Conservation (phyloP, 2,113 vertebrate species). For the Scartelaos histophorus region DNA sequence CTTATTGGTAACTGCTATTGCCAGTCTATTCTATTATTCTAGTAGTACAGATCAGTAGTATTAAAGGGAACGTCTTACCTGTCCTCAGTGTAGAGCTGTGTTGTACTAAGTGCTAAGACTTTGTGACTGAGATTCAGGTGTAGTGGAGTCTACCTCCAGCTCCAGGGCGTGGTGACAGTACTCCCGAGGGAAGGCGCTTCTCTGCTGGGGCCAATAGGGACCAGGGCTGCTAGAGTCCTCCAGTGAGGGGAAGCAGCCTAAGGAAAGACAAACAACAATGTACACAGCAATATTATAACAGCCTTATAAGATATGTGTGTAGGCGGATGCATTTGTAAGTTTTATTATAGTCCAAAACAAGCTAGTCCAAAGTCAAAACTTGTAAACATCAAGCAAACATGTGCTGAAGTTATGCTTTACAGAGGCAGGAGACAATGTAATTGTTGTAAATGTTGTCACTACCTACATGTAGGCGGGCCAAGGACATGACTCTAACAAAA, state of each 20-base stretch:
- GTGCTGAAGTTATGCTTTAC: background rate
- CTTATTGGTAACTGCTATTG: no score
- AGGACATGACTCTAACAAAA: background rate
- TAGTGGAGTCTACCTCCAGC: background rate
- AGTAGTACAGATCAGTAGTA: background rate
- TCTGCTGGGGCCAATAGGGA: background rate
- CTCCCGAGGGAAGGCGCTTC: background rate
- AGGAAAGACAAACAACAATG: background rate
- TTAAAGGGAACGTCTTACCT: background rate
- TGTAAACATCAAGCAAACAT: background rate
- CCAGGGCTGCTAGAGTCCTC: background rate
- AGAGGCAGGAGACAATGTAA: background rate
- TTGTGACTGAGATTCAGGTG: background rate
- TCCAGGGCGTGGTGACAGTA: background rate
- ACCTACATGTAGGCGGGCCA: background rate
- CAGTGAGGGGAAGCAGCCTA: background rate
- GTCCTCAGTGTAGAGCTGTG: background rate
- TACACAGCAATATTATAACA: no score
- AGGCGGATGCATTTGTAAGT: no score
- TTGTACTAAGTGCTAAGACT: background rate
- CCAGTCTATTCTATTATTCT: no score
- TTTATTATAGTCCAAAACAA: no score
- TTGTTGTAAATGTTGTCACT: background rate
- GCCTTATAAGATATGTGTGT: no score
- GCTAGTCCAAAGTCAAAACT: background rate